A percentile compares a stretch with the other conserved stretches of the same genome.
phyloP scores from a whole-genome alignment of 2,113 vertebrate species.

The Lota lota region DNA sequence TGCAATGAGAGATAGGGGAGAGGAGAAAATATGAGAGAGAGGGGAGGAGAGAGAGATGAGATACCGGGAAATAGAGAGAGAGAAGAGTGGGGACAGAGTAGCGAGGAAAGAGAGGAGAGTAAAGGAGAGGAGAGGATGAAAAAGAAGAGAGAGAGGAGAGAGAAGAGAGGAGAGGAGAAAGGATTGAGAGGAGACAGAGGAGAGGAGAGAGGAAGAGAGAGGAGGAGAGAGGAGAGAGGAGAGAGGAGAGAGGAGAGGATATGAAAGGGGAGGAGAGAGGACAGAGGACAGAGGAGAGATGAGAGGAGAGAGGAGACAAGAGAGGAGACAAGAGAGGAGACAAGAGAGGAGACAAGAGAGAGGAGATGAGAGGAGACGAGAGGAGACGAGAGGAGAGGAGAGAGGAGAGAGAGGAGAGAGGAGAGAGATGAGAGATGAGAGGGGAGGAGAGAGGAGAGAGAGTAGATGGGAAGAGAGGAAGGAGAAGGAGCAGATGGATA shows the following conservation, averaged over 20 bases:
- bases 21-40: no score
- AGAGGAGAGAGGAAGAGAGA: neutral
- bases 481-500: neutral
- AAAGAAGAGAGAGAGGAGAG: conserved; percentile 5
- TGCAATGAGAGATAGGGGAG: no score
- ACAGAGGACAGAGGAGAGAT: neutral
- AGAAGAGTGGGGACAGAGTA: neutral
- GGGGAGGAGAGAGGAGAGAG: neutral
- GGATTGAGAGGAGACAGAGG: conserved; percentile 1
- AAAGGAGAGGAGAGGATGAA: conserved; percentile 1
- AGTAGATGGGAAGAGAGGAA: neutral
- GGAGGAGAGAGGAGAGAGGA: neutral
- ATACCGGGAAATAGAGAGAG: no score
- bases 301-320: neutral
- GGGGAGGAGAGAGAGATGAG: no score
- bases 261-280: neutral
- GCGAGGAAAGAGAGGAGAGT: neutral
- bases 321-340: neutral
- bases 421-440: neutral
- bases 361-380: neutral
- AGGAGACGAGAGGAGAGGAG: neutral
- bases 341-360: neutral
- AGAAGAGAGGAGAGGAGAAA: conserved; percentile 13
- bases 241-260: neutral
- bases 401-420: neutral